Base-by-base conservation (phyloP, 1,140 invertebrate genomes). In the Tetraneura akinire region DNA sequence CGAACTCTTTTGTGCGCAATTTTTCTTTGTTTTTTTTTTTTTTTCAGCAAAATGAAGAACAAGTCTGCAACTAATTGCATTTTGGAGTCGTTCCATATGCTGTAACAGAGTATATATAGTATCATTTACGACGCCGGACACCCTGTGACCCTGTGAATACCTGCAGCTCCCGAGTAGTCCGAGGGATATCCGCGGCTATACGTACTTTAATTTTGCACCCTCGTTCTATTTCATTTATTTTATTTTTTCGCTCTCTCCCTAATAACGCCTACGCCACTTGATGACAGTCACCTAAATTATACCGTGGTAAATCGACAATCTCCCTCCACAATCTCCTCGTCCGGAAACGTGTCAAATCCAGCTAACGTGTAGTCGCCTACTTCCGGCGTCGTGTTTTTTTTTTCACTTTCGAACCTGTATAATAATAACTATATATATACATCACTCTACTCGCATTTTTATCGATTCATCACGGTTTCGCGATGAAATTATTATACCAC, bases 41-140 rank as follows among this genome's bases (percentile, higher is more conserved):
- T n/a, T n/a, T n/a, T n/a, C n/a, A n/a, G 21, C 16, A 47, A 68
- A 45, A 21, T 45, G 32, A 3, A 37, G 32, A 37, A 37, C 32
- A 37, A 37, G 3, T 37, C 64, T 16, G 18, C 37, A 26, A 21
- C 37, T 42, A 14, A 68, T 42, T 23, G 66, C 47, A 37, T 68
- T 68, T 68, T 47, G 66, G 66, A 68, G 37, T 29, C 42, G 66
- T 47, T 68, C 66, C 66, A 68, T 68, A 68, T 26, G 42, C 37
- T n/a, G 37, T 5, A 26, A 21, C 26, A 26, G 37, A 18, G 18
- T 10, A 37, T 37, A 37, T 10, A 37, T 37, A 37, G 18, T 3
- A 11, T 18, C 10, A 18, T 21, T 10, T 29, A n/a, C 11, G 60
- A 16, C 1, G 13, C 18, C 14, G 49, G 18, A 51, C 51, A 55